Evolutionary conservation across 2,888 invertebrate genomes (phyloP).

Genomic region (Aradus depressus): DNA sequence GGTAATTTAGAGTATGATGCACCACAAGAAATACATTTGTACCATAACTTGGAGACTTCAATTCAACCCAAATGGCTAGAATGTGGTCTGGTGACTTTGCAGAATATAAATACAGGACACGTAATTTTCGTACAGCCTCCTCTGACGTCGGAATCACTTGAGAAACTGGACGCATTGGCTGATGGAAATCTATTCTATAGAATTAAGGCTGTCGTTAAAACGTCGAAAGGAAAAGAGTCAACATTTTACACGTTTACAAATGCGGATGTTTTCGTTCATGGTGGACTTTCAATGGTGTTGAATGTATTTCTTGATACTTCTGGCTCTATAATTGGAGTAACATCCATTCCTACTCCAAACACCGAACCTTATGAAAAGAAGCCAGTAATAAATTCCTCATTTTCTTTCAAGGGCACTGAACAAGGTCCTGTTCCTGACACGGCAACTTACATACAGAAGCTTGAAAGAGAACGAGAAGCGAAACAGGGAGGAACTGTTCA

Average conservation of each 20-base stretch:
- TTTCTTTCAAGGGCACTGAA: conserved; percentile 58
- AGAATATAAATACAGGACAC: conserved; percentile 24
- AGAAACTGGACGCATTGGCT: neutral
- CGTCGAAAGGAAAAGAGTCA: conserved; percentile 53
- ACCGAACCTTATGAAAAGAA: neutral
- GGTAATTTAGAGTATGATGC: too few relatives aligned
- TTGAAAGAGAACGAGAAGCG: conserved; percentile 82
- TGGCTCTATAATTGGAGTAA: conserved; percentile 65
- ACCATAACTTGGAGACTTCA: too few relatives aligned
- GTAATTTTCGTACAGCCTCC: conserved; percentile 15
- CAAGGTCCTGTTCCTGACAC: conserved; percentile 85
- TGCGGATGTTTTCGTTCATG: conserved; percentile 64
- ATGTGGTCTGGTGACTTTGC: conserved; percentile 22
- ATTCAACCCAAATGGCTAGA: conserved; percentile 22
- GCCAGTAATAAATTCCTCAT: conserved; percentile 5
- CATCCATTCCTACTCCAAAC: conserved; percentile 28
- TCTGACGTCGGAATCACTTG: neutral
- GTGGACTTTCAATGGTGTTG: conserved; percentile 63
- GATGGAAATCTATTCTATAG: conserved; percentile 49
- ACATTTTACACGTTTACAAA: conserved; percentile 67
- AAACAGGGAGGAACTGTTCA: conserved; percentile 80
- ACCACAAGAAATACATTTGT: too few relatives aligned
- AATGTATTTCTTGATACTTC: conserved; percentile 68
- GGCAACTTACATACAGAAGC: conserved; percentile 84
- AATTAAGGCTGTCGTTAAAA: conserved; percentile 54